Evolutionary conservation across 2,113 vertebrate genomes (phyloP).

Genomic region (Tragelaphus buxtoni): DNA sequence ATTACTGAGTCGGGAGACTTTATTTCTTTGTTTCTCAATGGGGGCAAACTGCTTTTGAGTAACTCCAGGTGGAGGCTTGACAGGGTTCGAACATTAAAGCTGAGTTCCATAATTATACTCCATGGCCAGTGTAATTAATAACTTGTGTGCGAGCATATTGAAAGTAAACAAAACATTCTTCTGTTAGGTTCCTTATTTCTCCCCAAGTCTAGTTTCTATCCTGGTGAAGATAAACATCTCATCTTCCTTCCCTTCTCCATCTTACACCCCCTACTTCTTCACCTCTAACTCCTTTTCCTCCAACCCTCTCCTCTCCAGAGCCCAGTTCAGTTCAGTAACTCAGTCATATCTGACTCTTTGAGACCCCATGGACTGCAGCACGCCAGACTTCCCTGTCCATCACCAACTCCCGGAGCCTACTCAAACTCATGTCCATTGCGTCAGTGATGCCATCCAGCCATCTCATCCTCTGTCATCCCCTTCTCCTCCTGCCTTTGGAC

Average conservation of each 20-base stretch:
- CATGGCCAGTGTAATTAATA: background rate
- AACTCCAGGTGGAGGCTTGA: constrained; percentile 10
- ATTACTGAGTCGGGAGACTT: fast-evolving
- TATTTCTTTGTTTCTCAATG: constrained; percentile 8
- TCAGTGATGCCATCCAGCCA: background rate
- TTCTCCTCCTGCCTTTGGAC: background rate
- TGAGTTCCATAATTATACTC: background rate
- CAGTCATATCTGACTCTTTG: background rate
- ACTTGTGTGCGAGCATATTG: background rate
- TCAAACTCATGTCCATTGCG: background rate
- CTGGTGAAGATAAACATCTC: background rate
- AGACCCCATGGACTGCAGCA: background rate
- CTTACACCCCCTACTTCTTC: background rate
- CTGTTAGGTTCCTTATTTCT: background rate
- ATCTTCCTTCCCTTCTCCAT: background rate
- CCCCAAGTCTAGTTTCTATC: background rate
- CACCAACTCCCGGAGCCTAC: background rate
- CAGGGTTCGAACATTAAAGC: background rate
- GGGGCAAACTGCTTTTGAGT: constrained; percentile 42
- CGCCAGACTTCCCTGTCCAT: background rate
- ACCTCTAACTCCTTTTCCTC: background rate
- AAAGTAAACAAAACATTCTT: background rate
- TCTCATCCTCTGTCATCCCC: background rate
- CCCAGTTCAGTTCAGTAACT: background rate
- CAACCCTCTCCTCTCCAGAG: background rate